phyloP scores from a whole-genome alignment of 2,113 vertebrate genomes.

The Chaetura pelagica region DNA sequence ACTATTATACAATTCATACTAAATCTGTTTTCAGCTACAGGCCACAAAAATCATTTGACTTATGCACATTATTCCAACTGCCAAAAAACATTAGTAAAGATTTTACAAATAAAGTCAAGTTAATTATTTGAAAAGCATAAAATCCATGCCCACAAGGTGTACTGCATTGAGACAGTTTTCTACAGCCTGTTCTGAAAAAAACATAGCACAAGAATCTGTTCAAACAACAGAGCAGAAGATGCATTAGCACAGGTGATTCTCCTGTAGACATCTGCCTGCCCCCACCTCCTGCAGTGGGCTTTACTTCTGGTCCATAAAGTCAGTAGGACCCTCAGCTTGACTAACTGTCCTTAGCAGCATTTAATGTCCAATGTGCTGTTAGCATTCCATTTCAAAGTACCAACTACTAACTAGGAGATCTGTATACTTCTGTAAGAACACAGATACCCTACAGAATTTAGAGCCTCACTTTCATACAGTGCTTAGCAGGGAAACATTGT shows the following conservation, averaged over 20 bases:
- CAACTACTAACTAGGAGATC: not conserved
- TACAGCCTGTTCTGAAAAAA: not conserved
- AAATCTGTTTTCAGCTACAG: not conserved
- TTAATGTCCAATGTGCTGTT: too few species aligned
- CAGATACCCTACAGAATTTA: not conserved
- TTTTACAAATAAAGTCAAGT: not conserved
- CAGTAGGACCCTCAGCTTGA: not conserved
- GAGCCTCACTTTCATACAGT: not conserved
- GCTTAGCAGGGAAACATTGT: not conserved
- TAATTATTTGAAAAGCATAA: not conserved
- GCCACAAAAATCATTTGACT: not conserved
- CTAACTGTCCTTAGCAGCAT: not conserved
- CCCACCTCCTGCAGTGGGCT: not conserved
- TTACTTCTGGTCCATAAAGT: not conserved
- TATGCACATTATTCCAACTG: not conserved
- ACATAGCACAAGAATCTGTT: not conserved
- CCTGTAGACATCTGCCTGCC: not conserved
- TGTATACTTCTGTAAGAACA: not conserved
- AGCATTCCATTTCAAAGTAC: not conserved
- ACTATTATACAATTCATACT: not conserved
- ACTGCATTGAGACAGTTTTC: not conserved
- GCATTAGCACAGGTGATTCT: not conserved
- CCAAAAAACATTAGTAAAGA: not conserved
- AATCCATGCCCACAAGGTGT: not conserved
- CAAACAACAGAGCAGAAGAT: not conserved